Percentiles rank a stretch among this genome's conserved stretches.
Evolutionary conservation across 2,888 invertebrate genomes (phyloP).

Genomic region (Baccha elongata): DNA sequence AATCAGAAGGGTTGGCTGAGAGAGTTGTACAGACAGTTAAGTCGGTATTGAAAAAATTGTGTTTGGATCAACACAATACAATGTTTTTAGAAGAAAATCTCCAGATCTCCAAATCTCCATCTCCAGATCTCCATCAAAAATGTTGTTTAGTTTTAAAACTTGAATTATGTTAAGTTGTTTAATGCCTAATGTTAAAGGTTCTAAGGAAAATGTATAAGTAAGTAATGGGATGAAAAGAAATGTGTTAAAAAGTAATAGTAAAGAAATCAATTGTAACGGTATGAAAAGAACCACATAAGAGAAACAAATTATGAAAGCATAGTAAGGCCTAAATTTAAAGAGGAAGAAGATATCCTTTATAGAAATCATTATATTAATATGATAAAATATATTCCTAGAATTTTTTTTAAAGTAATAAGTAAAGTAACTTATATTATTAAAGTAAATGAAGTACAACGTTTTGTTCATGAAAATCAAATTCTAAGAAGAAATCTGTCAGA

Average conservation of each 20-base stretch:
- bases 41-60: slow-evolving; percentile 17
- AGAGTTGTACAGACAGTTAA: slow-evolving; percentile 12
- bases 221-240: background rate
- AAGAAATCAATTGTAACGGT: background rate
- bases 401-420: background rate
- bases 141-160: slow-evolving; percentile 9
- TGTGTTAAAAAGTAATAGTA: background rate
- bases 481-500: background rate
- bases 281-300: no score
- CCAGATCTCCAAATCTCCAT: no score
- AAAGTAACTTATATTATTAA: slow-evolving; percentile 18
- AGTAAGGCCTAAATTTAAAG: slow-evolving; percentile 20
- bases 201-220: background rate
- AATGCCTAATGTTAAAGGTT: background rate
- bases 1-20: slow-evolving; percentile 21
- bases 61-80: slow-evolving; percentile 20
- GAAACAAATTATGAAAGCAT: background rate
- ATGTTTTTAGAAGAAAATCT: slow-evolving; percentile 1
- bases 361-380: slow-evolving; percentile 34
- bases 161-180: slow-evolving; percentile 12
- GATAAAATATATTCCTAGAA: background rate
- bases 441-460: slow-evolving; percentile 16
- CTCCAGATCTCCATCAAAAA: background rate
- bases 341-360: slow-evolving; percentile 14
- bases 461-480: slow-evolving; percentile 21